A percentile compares a stretch with the other conserved stretches of the same genome.
Conservation (phyloP, 1,140 invertebrate species). For the Batillaria attramentaria region DNA sequence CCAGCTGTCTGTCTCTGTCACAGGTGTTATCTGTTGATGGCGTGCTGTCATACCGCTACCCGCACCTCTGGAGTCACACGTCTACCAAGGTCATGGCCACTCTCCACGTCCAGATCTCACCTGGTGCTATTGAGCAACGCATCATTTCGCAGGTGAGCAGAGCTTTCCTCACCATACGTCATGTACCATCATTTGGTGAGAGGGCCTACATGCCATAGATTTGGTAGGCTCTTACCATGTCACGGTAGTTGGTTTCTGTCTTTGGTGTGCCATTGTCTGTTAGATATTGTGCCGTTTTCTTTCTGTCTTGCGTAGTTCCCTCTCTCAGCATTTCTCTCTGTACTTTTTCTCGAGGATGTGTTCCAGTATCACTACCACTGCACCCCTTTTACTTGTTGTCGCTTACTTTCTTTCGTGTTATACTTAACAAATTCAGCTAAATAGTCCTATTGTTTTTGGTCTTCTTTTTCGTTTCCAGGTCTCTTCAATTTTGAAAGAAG, state of each 20-base stretch:
- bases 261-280: no score
- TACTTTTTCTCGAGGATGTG: not conserved
- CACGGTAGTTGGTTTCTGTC: no score
- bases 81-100: conserved; percentile 68
- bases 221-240: no score
- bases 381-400: no score
- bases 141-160: conserved; percentile 66
- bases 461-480: conserved; percentile 51
- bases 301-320: no score
- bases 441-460: not conserved
- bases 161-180: no score
- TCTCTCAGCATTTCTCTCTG: no score
- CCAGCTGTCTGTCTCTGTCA: conserved; percentile 27
- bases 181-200: no score
- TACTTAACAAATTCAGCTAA: not conserved
- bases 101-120: conserved; percentile 71
- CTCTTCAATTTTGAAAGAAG: conserved; percentile 67
- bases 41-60: conserved; percentile 70
- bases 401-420: no score
- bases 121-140: conserved; percentile 71
- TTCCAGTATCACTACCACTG: no score
- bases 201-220: no score
- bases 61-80: conserved; percentile 73
- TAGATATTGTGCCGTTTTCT: no score
- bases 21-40: conserved; percentile 72